Evolutionary conservation across 2,113 vertebrate species (phyloP).

Genomic region (Oncorhynchus clarkii): DNA sequence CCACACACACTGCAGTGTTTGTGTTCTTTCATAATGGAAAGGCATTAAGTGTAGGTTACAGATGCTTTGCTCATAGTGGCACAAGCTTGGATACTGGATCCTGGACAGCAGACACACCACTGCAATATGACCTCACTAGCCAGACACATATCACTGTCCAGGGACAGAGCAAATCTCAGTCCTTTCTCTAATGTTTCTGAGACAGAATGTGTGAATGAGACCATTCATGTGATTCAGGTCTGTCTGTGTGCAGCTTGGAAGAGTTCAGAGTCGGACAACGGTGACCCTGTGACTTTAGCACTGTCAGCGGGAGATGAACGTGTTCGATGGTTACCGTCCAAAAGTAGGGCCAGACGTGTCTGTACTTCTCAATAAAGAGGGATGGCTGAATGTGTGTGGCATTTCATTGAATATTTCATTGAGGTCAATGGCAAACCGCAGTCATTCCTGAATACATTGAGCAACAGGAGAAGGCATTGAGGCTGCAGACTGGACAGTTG

Average conservation of each 20-base stretch:
- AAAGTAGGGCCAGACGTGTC: slow-evolving; percentile 16
- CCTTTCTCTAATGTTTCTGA: slow-evolving; percentile 16
- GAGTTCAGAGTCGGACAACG: slow-evolving; percentile 43
- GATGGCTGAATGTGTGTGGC: slow-evolving; percentile 6
- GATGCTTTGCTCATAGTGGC: slow-evolving; percentile 22
- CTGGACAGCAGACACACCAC: background rate
- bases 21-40: background rate
- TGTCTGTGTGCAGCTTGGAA: slow-evolving; percentile 26
- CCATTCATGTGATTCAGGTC: slow-evolving; percentile 58
- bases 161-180: slow-evolving; percentile 44
- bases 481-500: background rate
- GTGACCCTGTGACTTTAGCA: slow-evolving; percentile 21
- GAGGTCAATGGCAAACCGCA: slow-evolving; percentile 47
- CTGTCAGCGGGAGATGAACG: slow-evolving; percentile 38
- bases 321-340: slow-evolving; percentile 27
- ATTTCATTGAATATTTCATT: slow-evolving; percentile 44
- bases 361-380: slow-evolving; percentile 4
- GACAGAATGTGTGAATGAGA: slow-evolving; percentile 22
- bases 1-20: background rate
- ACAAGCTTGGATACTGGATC: background rate
- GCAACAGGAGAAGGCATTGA: slow-evolving; percentile 29
- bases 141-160: slow-evolving; percentile 35
- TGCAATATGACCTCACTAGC: slow-evolving; percentile 20
- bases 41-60: background rate
- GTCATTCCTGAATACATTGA: slow-evolving; percentile 37